These are phyloP conservation scores for Clusia tigrina DNA, from an alignment of 2,888 invertebrate genomes.

Conservation along the genomic window DNA sequence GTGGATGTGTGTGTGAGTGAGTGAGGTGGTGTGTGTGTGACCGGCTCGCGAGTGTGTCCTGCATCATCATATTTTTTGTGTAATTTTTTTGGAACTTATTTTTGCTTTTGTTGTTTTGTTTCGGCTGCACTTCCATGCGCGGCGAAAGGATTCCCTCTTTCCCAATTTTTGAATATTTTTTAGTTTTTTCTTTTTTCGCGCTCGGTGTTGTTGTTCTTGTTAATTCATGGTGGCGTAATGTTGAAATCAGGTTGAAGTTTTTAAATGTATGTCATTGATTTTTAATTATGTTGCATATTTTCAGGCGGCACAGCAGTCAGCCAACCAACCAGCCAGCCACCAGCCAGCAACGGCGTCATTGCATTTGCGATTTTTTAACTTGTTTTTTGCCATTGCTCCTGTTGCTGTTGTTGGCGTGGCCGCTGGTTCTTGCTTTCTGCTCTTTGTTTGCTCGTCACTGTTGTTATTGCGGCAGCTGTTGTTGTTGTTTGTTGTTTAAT, in stretches of 20 bases:
- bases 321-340: too few relatives aligned
- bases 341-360: neutral
- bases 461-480: slow-evolving; percentile 11
- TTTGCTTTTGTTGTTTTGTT: slow-evolving; percentile 39
- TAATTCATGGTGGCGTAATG: slow-evolving; percentile 3
- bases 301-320: slow-evolving; percentile 33
- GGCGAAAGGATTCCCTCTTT: slow-evolving; percentile 13
- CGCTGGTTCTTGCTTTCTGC: neutral
- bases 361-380: neutral
- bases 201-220: slow-evolving; percentile 19
- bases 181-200: neutral
- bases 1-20: neutral
- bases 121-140: slow-evolving; percentile 23
- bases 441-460: slow-evolving; percentile 9
- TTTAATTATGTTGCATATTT: slow-evolving; percentile 59
- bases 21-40: neutral
- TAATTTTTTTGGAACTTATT: slow-evolving; percentile 31
- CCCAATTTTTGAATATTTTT: neutral
- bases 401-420: slow-evolving; percentile 5
- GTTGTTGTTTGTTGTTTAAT: slow-evolving; percentile 12
- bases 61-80: neutral
- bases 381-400: neutral
- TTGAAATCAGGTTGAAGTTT: slow-evolving; percentile 35
- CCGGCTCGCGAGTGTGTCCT: too few relatives aligned
- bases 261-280: slow-evolving; percentile 60